Evolutionary conservation across 2,113 vertebrate species (phyloP).

Genomic region (Takifugu bimaculatus): DNA sequence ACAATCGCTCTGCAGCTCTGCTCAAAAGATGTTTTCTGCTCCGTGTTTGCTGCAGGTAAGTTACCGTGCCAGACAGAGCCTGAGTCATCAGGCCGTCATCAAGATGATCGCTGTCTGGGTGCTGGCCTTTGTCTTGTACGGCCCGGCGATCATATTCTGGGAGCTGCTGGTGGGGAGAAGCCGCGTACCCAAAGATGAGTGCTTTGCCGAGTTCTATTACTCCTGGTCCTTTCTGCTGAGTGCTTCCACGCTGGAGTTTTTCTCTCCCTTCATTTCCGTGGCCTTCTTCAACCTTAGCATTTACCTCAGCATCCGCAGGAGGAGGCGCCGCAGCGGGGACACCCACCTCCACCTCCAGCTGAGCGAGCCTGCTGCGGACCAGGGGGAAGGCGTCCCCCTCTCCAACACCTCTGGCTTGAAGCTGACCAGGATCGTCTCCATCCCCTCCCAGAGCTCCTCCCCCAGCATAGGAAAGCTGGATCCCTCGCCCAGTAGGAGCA

Average conservation of each 20-base stretch:
- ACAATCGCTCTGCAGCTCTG: neutral
- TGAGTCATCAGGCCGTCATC: slow-evolving; percentile 68
- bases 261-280: slow-evolving; percentile 76
- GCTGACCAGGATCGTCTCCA: slow-evolving; percentile 51
- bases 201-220: slow-evolving; percentile 77
- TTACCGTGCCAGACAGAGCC: slow-evolving; percentile 73
- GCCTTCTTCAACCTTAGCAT: slow-evolving; percentile 88
- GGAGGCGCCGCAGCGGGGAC: slow-evolving; percentile 57
- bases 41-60: slow-evolving; percentile 64
- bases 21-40: neutral
- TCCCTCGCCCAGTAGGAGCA: slow-evolving; percentile 51
- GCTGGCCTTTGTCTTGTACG: slow-evolving; percentile 83
- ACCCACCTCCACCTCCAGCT: slow-evolving; percentile 45
- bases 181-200: slow-evolving; percentile 74
- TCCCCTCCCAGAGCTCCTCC: slow-evolving; percentile 58
- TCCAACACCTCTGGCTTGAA: slow-evolving; percentile 58
- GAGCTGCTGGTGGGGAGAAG: slow-evolving; percentile 65
- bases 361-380: slow-evolving; percentile 40
- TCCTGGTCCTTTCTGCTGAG: slow-evolving; percentile 83
- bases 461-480: slow-evolving; percentile 54
- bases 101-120: slow-evolving; percentile 84
- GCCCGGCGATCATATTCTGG: slow-evolving; percentile 83
- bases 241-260: slow-evolving; percentile 77
- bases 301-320: slow-evolving; percentile 81
- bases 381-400: slow-evolving; percentile 48